Evolutionary conservation across 2,797 vertebrate genomes (phyloP).

Genomic region (Pelodytes ibericus): DNA sequence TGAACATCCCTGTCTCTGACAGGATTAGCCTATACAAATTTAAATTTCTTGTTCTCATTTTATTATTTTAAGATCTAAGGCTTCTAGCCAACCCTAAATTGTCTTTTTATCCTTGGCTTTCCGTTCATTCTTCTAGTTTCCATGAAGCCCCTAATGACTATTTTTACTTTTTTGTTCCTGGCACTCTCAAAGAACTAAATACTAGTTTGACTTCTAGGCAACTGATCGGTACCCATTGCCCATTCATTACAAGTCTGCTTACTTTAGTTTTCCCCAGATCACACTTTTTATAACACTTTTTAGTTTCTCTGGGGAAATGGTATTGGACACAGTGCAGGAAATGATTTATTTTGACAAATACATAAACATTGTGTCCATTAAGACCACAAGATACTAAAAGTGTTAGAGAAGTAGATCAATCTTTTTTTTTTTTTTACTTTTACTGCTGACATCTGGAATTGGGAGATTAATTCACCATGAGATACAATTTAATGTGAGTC

Average conservation of each 20-base stretch:
- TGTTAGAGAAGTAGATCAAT: background rate
- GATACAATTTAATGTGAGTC: no score
- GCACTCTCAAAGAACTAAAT: constrained; percentile 68
- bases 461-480: background rate
- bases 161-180: constrained; percentile 71
- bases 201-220: constrained; percentile 66
- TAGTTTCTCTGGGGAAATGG: background rate
- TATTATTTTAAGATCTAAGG: constrained; percentile 64
- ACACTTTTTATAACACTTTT: constrained; percentile 48
- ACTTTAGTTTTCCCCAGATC: constrained; percentile 48
- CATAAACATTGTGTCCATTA: background rate
- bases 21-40: constrained; percentile 37
- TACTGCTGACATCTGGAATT: background rate
- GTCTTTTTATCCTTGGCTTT: constrained; percentile 66
- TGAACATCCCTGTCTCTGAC: constrained; percentile 29
- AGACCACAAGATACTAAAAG: background rate
- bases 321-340: constrained; percentile 8
- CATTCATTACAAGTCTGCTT: constrained; percentile 54
- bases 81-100: constrained; percentile 64
- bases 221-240: constrained; percentile 56
- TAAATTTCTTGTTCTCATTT: constrained; percentile 57
- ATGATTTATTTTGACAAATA: constrained; percentile 6
- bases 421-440: background rate
- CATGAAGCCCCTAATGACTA: constrained; percentile 73
- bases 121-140: constrained; percentile 67